These are phyloP conservation scores for Agriopis marginaria DNA, from an alignment of 2,888 invertebrate genomes.

Conservation along the genomic window DNA sequence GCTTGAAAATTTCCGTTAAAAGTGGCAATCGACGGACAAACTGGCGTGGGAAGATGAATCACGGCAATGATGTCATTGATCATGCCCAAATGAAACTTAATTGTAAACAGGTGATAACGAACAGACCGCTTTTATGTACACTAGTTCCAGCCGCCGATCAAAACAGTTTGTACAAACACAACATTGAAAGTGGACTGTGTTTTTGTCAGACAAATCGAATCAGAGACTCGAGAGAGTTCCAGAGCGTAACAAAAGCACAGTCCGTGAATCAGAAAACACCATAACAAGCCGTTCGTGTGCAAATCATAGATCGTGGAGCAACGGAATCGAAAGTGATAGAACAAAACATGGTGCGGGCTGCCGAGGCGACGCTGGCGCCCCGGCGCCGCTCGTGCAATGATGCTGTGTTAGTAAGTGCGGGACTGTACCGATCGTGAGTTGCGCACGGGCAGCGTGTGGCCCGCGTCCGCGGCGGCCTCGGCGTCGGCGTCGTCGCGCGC, in stretches of 20 bases:
- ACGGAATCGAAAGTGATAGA: slow-evolving; percentile 67
- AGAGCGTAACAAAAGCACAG: slow-evolving; percentile 67
- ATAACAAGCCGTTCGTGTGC: slow-evolving; percentile 79
- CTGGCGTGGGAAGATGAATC: slow-evolving; percentile 63
- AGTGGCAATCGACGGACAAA: slow-evolving; percentile 43
- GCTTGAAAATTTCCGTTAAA: slow-evolving; percentile 52
- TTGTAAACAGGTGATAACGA: slow-evolving; percentile 53
- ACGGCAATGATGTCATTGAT: slow-evolving; percentile 60
- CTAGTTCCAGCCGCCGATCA: slow-evolving; percentile 44
- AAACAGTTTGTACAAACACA: slow-evolving; percentile 49
- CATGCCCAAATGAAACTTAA: slow-evolving; percentile 53
- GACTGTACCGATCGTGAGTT: slow-evolving; percentile 82
- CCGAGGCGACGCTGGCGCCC: slow-evolving; percentile 39
- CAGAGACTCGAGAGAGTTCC: slow-evolving; percentile 40
- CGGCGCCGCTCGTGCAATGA: slow-evolving; percentile 58
- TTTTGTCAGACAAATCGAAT: slow-evolving; percentile 64
- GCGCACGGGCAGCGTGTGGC: slow-evolving; percentile 85
- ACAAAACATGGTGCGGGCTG: slow-evolving; percentile 52
- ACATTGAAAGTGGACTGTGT: slow-evolving; percentile 58
- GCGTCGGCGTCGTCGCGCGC: slow-evolving; percentile 61
- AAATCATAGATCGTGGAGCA: slow-evolving; percentile 80
- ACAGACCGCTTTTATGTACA: slow-evolving; percentile 36
- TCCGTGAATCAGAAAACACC: slow-evolving; percentile 63
- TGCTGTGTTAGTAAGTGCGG: slow-evolving; percentile 56
- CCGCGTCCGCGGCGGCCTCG: slow-evolving; percentile 72